A percentile compares a stretch with the other conserved stretches of the same genome.
phyloP scores from a whole-genome alignment of 2,888 invertebrate genomes.

The Spisula solida region DNA sequence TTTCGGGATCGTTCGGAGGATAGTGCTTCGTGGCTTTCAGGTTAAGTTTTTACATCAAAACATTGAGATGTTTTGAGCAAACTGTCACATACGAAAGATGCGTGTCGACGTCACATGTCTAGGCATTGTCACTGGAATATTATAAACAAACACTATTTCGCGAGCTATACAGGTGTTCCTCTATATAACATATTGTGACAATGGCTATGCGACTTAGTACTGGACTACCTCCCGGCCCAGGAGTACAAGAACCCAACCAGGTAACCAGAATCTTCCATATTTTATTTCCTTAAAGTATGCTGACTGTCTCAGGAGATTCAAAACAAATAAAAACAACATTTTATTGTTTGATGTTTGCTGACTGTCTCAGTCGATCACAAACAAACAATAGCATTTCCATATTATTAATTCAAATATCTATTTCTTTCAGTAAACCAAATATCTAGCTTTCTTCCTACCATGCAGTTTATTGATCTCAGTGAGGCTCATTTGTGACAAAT shows the following conservation, averaged over 20 bases:
- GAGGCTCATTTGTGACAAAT: no score
- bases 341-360: no score
- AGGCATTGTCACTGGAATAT: background rate
- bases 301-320: no score
- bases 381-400: no score
- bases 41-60: background rate
- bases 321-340: no score
- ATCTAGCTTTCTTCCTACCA: background rate
- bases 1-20: background rate
- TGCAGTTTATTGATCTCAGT: background rate
- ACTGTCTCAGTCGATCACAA: no score
- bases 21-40: background rate
- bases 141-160: background rate
- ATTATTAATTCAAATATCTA: background rate
- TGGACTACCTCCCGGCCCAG: constrained; percentile 38
- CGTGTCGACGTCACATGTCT: background rate
- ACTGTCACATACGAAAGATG: background rate
- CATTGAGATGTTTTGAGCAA: background rate
- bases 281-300: background rate
- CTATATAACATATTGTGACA: constrained; percentile 23
- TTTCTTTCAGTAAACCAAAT: background rate
- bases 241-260: constrained; percentile 42
- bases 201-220: constrained; percentile 64
- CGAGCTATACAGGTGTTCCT: background rate
- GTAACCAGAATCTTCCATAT: constrained; percentile 11